Base-by-base conservation (phyloP, 2,797 vertebrate species). In the Sebastiscus albofasciatus region DNA sequence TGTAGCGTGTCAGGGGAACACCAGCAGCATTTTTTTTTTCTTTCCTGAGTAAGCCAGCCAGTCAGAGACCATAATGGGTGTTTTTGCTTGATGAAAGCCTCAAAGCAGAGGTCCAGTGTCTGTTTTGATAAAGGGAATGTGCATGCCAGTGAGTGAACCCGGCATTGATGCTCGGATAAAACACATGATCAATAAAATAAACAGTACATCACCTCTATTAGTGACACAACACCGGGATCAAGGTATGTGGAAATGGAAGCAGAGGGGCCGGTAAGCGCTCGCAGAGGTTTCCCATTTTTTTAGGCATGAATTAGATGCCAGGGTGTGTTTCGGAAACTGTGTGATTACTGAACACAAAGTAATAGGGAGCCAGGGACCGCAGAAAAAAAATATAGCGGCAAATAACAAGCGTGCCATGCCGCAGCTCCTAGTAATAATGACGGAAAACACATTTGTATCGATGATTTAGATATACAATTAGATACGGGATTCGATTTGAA, bases 111-210 rank as follows among this genome's bases (percentile, higher is more conserved):
- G 93, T 94, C 88, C 88, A 89, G 86, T 91, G 90, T 90, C 81
- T 92, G 90, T 90, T 93, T 93, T 87, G 86, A 92, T 93, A 90
- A 93, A 91, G 90, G 87, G 89, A 86, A 89, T 85, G 90, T 89
- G 87, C 87, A 92, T 93, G 90, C 88, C 94, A 88, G 90, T 89
- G 90, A 91, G 87, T 92, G 92, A 93, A 92, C 92, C 90, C 88
- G 67, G 91, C 92, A 94, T 93, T 93, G 93, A 94, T 91, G 92
- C 82, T 87, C 4, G 85, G 91, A 94, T 91, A 93, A 94, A 94
- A 93, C 92, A 92, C 87, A 91, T 92, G 90, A 94, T 94, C 93
- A 93, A 94, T 94, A 94, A 93, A 94, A 93, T 93, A 94, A 94
- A 94, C 93, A 93, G 91, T 69, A 90, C 92, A 93, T 92, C 90